Evolutionary conservation across 2,113 vertebrate genomes (phyloP).

Genomic region (Hippopotamus amphibius): DNA sequence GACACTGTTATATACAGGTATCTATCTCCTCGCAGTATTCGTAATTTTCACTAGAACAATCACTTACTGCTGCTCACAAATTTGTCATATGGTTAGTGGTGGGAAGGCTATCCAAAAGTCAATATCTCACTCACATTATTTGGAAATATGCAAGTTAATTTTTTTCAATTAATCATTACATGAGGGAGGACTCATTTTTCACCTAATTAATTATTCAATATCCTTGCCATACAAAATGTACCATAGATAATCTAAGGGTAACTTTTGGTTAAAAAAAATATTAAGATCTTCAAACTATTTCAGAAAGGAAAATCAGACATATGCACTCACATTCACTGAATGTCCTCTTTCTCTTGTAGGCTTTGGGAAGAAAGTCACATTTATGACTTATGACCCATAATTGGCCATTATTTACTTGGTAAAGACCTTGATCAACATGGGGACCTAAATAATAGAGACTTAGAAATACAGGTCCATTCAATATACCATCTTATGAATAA

Average conservation of each 20-base stretch:
- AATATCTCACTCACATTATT: background rate
- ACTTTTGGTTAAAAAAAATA: background rate
- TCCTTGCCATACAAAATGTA: background rate
- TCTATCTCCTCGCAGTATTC: background rate
- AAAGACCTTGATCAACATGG: background rate
- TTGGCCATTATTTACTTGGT: background rate
- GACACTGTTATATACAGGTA: background rate
- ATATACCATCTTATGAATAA: background rate
- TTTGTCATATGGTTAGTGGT: background rate
- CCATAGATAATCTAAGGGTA: background rate
- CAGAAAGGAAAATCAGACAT: constrained; percentile 15
- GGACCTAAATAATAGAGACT: background rate
- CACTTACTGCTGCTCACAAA: background rate
- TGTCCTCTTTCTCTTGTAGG: background rate
- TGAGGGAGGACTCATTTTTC: constrained; percentile 1
- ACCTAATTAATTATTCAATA: constrained; percentile 49
- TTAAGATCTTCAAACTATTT: constrained; percentile 9
- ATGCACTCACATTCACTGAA: background rate
- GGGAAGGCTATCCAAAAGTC: constrained; percentile 21
- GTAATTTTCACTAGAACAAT: constrained; percentile 31
- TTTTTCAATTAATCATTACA: constrained; percentile 23
- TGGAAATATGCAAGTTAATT: constrained; percentile 7
- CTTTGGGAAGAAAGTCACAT: background rate
- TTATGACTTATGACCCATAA: background rate
- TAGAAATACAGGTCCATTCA: constrained; percentile 17